phyloP scores from a whole-genome alignment of 2,888 invertebrate genomes.

The Cecidostiba fungosa region DNA sequence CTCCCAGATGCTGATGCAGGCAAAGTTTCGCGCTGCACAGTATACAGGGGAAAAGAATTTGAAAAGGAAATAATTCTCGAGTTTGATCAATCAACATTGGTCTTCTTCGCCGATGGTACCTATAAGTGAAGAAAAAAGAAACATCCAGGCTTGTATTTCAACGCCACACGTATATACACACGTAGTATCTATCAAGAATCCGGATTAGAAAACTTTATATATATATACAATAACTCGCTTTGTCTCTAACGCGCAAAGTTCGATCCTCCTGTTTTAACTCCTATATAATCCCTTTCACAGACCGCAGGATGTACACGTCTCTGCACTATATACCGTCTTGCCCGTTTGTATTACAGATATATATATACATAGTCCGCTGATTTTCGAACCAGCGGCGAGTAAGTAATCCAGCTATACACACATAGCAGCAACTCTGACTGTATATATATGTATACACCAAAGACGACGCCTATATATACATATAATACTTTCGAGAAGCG shows the following conservation, averaged over 20 bases:
- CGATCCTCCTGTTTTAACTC: background rate
- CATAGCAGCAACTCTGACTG: background rate
- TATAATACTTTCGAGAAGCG: background rate
- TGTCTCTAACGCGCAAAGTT: background rate
- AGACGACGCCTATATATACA: background rate
- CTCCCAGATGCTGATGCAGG: background rate
- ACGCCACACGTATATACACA: no score
- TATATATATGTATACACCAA: background rate
- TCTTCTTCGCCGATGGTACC: background rate
- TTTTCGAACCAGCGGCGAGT: background rate
- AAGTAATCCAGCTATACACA: background rate
- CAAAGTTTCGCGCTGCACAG: background rate
- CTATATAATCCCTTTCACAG: background rate
- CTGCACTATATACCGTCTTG: no score
- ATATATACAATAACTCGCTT: background rate
- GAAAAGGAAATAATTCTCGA: slow-evolving; percentile 3
- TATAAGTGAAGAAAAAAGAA: background rate
- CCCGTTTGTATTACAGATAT: slow-evolving; percentile 9
- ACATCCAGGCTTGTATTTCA: background rate
- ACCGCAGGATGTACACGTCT: background rate
- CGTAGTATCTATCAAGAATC: background rate
- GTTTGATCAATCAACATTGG: slow-evolving; percentile 44
- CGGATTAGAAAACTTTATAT: background rate
- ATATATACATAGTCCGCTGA: background rate
- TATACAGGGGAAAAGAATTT: no score